These are phyloP conservation scores for Caenorhabditis macrosperma DNA, from an alignment of 2,888 invertebrate genomes.

Conservation along the genomic window DNA sequence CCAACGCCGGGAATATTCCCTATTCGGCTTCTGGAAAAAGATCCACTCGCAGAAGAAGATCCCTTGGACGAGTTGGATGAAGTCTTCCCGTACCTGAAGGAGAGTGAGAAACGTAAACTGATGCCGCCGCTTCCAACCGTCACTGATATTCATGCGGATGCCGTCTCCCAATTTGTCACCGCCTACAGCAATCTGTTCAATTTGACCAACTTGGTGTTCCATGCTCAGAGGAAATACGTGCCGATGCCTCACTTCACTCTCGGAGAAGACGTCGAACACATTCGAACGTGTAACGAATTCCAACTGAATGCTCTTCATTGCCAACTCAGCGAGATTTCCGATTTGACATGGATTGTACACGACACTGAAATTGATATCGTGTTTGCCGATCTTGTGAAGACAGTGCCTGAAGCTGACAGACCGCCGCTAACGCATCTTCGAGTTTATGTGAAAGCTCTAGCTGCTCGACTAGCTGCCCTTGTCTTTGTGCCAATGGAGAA, in stretches of 20 bases:
- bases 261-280: constrained; percentile 3
- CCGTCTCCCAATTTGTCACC: constrained; percentile 36
- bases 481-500: constrained; percentile 35
- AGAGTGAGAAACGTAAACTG: not conserved
- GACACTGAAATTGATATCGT: constrained; percentile 26
- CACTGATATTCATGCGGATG: constrained; percentile 38
- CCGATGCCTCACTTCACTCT: constrained; percentile 40
- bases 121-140: constrained; percentile 14
- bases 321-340: constrained; percentile 34
- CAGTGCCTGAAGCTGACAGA: not conserved
- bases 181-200: constrained; percentile 40
- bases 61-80: constrained; percentile 19
- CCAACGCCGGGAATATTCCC: constrained; percentile 29
- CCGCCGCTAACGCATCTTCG: constrained; percentile 1
- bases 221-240: constrained; percentile 26
- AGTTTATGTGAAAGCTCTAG: constrained; percentile 37
- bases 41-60: constrained; percentile 14
- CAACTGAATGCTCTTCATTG: constrained; percentile 32
- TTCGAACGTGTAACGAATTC: constrained; percentile 24
- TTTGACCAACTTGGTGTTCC: constrained; percentile 34
- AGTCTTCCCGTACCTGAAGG: constrained; percentile 5
- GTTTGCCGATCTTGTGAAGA: constrained; percentile 27
- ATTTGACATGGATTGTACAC: constrained; percentile 39
- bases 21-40: constrained; percentile 31
- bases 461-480: constrained; percentile 18